phyloP scores from a whole-genome alignment of 2,113 vertebrate genomes.

The Bujurquina vittata region DNA sequence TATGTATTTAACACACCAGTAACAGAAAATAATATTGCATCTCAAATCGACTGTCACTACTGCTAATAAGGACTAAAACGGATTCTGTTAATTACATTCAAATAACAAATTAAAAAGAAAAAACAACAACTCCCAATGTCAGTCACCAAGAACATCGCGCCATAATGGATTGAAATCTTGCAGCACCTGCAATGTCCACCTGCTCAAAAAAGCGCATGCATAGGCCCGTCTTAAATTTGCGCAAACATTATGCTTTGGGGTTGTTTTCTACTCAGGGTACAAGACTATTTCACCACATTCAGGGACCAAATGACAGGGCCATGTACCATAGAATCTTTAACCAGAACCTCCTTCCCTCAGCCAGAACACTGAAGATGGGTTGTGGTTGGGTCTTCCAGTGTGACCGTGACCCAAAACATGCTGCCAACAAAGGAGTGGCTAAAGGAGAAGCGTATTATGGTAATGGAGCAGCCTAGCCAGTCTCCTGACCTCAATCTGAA shows the following conservation, averaged over 20 bases:
- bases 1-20: too few species aligned
- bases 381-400: background rate
- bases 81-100: too few species aligned
- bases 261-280: background rate
- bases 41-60: too few species aligned
- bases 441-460: background rate
- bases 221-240: too few species aligned
- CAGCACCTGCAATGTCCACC: too few species aligned
- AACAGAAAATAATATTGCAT: too few species aligned
- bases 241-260: background rate
- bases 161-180: too few species aligned
- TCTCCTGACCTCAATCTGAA: background rate
- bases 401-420: background rate
- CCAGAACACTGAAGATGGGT: background rate
- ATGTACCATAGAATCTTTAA: background rate
- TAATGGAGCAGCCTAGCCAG: background rate
- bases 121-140: too few species aligned
- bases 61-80: too few species aligned
- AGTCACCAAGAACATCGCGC: too few species aligned
- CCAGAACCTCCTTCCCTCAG: background rate
- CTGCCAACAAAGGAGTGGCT: background rate
- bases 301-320: background rate
- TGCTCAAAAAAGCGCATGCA: too few species aligned
- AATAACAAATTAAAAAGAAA: too few species aligned
- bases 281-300: background rate